Conservation (phyloP, 2,888 invertebrate species). For the Trilocha varians region DNA sequence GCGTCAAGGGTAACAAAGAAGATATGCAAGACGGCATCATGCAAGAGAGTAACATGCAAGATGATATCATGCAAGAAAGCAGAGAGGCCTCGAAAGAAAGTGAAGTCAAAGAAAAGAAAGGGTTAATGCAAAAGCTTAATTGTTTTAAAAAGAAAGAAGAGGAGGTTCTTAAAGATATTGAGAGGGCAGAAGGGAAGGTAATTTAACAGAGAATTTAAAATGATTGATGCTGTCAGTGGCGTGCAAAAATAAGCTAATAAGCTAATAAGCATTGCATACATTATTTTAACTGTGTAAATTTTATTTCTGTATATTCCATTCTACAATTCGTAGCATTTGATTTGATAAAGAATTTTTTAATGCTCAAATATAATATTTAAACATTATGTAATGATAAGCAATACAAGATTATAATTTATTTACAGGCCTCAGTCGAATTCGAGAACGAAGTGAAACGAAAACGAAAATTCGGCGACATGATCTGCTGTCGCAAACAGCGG, state of each 20-base stretch:
- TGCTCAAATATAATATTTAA: too few species aligned
- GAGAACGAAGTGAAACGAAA: conserved; percentile 60
- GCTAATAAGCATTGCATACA: too few species aligned
- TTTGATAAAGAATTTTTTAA: too few species aligned
- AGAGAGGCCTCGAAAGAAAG: conserved; percentile 13
- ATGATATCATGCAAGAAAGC: conserved; percentile 18
- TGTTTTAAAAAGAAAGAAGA: conserved; percentile 53
- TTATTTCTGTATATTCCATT: too few species aligned
- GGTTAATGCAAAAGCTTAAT: conserved; percentile 44
- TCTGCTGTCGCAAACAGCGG: conserved; percentile 38
- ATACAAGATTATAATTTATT: background rate
- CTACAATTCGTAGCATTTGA: too few species aligned
- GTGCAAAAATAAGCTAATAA: too few species aligned
- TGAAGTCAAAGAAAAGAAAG: conserved; percentile 20
- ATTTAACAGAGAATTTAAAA: too few species aligned
- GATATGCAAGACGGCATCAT: conserved; percentile 27
- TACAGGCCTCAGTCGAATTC: conserved; percentile 51
- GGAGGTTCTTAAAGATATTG: conserved; percentile 36
- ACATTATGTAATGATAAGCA: too few species aligned
- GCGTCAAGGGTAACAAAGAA: conserved; percentile 39
- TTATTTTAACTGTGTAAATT: too few species aligned
- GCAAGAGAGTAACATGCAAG: conserved; percentile 27
- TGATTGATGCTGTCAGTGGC: too few species aligned
- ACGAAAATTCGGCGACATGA: conserved; percentile 59
- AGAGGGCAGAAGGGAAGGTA: conserved; percentile 59